phyloP scores from a whole-genome alignment of 2,113 vertebrate genomes.

The Psettodes erumei region DNA sequence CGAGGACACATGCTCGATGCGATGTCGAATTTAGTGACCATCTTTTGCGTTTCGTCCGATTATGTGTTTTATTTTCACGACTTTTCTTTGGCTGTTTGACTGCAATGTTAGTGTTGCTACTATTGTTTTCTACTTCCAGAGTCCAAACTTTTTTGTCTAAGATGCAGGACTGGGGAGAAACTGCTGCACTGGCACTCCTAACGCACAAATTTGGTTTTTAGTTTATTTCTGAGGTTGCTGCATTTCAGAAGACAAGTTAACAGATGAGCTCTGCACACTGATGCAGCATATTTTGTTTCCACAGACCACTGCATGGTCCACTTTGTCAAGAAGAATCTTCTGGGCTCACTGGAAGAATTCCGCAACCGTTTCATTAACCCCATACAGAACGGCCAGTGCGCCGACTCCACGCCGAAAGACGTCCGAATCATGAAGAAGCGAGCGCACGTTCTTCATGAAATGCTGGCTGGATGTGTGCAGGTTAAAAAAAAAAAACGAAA shows the following conservation, averaged over 20 bases:
- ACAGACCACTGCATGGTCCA: slow-evolving; percentile 98
- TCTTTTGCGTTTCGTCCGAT: too few species aligned
- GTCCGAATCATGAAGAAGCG: slow-evolving; percentile 98
- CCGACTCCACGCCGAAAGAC: slow-evolving; percentile 93
- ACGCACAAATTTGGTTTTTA: too few species aligned
- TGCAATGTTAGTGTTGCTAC: too few species aligned
- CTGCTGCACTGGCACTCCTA: not conserved
- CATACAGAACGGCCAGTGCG: slow-evolving; percentile 97
- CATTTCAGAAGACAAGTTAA: too few species aligned
- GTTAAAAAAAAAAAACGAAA: slow-evolving; percentile 69
- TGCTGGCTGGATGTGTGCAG: slow-evolving; percentile 96
- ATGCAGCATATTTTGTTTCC: not conserved
- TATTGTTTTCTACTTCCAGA: too few species aligned
- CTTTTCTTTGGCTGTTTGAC: too few species aligned
- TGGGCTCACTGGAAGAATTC: slow-evolving; percentile 94
- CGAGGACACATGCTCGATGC: not conserved
- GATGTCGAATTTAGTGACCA: not conserved
- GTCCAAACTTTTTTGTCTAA: not conserved
- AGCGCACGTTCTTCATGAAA: slow-evolving; percentile 93
- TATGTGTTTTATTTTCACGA: not conserved
- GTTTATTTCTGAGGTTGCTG: too few species aligned
- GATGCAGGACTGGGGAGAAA: not conserved
- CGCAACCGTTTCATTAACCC: slow-evolving; percentile 98
- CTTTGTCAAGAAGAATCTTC: slow-evolving; percentile 97
- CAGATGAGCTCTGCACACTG: too few species aligned